Conservation (phyloP, 2,888 invertebrate species). For the Caenorhabditis sinica region DNA sequence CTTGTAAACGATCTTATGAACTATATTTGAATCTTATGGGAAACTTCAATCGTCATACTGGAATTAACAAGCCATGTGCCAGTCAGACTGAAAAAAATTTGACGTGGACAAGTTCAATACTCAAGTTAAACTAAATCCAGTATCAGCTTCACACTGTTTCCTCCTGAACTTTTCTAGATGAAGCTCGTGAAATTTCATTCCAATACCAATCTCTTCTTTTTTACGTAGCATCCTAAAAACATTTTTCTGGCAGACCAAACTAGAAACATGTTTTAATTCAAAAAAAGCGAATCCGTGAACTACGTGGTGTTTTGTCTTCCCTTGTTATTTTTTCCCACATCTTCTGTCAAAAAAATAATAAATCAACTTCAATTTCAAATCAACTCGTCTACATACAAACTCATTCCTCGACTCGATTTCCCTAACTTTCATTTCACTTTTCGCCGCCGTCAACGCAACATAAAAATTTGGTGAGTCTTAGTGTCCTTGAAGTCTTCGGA, state of each 20-base stretch:
- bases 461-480: slow-evolving; percentile 18
- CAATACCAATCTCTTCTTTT: background rate
- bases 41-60: no score
- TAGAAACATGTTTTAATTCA: background rate
- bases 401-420: slow-evolving; percentile 56
- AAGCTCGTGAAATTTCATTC: no score
- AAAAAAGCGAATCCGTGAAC: slow-evolving; percentile 14
- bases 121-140: no score
- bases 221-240: background rate
- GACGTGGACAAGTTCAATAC: no score
- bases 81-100: no score
- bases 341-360: background rate
- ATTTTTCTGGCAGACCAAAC: background rate
- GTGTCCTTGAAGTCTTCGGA: background rate
- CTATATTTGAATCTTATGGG: no score
- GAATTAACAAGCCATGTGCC: no score
- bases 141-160: no score
- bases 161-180: no score
- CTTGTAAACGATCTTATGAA: no score
- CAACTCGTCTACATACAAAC: slow-evolving; percentile 24
- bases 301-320: background rate
- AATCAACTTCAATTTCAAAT: slow-evolving; percentile 15
- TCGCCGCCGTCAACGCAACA: slow-evolving; percentile 18
- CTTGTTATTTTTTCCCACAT: background rate
- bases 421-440: slow-evolving; percentile 50